Conservation (phyloP, 2,113 vertebrate genomes). For the Electrona antarctica region DNA sequence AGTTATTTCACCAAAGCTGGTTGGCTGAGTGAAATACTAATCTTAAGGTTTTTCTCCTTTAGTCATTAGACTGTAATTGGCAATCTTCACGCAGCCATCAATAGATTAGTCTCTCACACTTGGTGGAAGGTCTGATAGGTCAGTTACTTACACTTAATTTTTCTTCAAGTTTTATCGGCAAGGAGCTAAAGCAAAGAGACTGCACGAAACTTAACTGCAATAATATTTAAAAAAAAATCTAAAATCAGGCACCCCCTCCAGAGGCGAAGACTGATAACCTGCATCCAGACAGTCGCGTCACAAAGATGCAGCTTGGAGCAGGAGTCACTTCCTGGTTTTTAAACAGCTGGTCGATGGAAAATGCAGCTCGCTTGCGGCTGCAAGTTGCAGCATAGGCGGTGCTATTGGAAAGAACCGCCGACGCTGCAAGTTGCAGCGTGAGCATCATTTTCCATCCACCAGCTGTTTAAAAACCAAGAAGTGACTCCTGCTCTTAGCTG, state of each 20-base stretch:
- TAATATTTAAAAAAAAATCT: constrained; percentile 37
- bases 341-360: no score
- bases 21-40: constrained; percentile 16
- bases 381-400: no score
- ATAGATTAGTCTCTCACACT: constrained; percentile 9
- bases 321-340: no score
- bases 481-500: no score
- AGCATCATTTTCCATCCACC: no score
- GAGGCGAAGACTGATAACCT: constrained; percentile 36
- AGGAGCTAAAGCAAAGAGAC: constrained; percentile 12
- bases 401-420: no score
- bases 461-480: no score
- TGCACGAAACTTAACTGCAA: constrained; percentile 46
- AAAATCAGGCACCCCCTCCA: constrained; percentile 36
- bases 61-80: constrained; percentile 19
- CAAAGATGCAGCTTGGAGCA: no score
- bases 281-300: no score
- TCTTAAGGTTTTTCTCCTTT: constrained; percentile 29
- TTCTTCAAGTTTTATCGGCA: constrained; percentile 25
- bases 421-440: no score
- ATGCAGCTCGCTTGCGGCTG: no score
- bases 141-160: constrained; percentile 25
- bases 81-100: constrained; percentile 40
- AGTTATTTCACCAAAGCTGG: constrained; percentile 54
- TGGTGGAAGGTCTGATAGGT: constrained; percentile 37